Conservation (phyloP, 2,888 invertebrate genomes). For the Syrista parreyssii region DNA sequence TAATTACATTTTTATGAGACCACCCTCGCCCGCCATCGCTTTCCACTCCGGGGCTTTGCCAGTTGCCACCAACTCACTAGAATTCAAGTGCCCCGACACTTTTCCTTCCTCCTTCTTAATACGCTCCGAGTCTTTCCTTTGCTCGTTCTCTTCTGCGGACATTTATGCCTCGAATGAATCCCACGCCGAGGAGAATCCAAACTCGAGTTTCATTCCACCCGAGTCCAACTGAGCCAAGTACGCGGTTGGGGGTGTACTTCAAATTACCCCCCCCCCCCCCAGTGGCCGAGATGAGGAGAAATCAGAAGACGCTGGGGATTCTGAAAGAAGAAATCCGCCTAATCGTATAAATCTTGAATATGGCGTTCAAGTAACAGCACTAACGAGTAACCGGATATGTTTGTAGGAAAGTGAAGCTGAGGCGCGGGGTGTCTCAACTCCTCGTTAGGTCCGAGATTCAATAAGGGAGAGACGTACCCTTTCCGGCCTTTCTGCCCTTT, state of each 20-base stretch:
- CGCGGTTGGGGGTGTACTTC: background rate
- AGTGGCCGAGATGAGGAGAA: background rate
- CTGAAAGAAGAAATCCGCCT: constrained; percentile 34
- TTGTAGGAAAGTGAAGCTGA: constrained; percentile 17
- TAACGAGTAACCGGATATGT: constrained; percentile 50
- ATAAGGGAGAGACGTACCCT: constrained; percentile 31
- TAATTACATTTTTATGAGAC: constrained; percentile 56
- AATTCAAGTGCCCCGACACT: constrained; percentile 29
- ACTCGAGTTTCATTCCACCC: background rate
- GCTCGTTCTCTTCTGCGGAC: no score
- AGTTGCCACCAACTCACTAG: constrained; percentile 28
- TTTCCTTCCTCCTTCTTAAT: constrained; percentile 17
- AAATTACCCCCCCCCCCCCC: background rate
- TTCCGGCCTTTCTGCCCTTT: constrained; percentile 19
- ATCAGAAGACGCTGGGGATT: constrained; percentile 24
- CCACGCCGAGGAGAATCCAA: background rate
- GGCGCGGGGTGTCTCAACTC: constrained; percentile 37
- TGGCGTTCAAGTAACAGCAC: constrained; percentile 22
- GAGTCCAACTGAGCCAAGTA: background rate
- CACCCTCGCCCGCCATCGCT: constrained; percentile 24
- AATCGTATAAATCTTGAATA: constrained; percentile 49
- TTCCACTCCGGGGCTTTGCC: constrained; percentile 9
- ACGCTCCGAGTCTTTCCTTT: no score
- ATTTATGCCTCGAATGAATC: background rate
- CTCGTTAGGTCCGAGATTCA: constrained; percentile 50